These are phyloP conservation scores for Rhadinocentrus ornatus DNA, from an alignment of 2,797 vertebrate species.

Conservation along the genomic window DNA sequence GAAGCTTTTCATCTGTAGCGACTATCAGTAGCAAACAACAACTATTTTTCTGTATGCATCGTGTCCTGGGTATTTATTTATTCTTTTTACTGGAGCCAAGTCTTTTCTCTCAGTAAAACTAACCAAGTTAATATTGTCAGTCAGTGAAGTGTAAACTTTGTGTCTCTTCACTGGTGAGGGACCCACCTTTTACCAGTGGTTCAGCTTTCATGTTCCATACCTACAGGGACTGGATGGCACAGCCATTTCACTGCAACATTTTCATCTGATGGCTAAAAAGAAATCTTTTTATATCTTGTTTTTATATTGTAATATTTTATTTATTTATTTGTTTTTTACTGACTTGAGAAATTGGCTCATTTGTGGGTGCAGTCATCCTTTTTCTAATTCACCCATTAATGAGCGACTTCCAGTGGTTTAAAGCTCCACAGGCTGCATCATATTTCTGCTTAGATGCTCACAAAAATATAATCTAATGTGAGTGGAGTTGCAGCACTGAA, in stretches of 20 bases:
- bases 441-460: slow-evolving; percentile 6
- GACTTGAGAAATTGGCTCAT: not conserved
- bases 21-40: not conserved
- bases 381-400: slow-evolving; percentile 7
- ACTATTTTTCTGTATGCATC: slow-evolving; percentile 13
- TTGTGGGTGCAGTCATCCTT: not conserved
- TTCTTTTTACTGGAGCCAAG: slow-evolving; percentile 46
- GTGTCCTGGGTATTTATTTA: slow-evolving; percentile 4
- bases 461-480: not conserved
- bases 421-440: not conserved
- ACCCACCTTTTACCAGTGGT: slow-evolving; percentile 46
- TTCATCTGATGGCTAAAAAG: not conserved
- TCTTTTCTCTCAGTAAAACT: slow-evolving; percentile 41
- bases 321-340: not conserved
- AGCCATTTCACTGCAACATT: not conserved
- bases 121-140: slow-evolving; percentile 46
- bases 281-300: not conserved
- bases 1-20: not conserved
- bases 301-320: not conserved
- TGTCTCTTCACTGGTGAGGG: slow-evolving; percentile 44
- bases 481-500: not conserved
- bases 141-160: slow-evolving; percentile 58
- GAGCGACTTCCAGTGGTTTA: slow-evolving; percentile 8
- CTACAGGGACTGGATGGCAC: not conserved
- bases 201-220: slow-evolving; percentile 37